phyloP scores from a whole-genome alignment of 2,113 vertebrate species.

The Artemisiospiza belli region DNA sequence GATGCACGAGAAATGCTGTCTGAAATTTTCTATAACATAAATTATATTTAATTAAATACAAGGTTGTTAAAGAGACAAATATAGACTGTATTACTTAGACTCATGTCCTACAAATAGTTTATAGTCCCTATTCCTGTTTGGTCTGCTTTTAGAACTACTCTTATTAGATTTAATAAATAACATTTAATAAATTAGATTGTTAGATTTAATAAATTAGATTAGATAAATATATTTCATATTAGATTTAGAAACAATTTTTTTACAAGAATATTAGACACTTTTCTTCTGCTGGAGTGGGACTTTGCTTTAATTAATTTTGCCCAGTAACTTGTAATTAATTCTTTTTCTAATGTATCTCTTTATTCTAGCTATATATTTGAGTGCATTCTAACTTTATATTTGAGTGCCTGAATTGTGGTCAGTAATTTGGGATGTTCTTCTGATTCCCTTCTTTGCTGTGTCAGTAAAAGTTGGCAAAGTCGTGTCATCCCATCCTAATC shows the following conservation, averaged over 20 bases:
- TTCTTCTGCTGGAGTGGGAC: neutral
- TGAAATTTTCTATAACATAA: neutral
- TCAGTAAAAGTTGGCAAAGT: neutral
- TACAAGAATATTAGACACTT: neutral
- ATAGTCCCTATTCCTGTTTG: neutral
- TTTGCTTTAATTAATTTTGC: neutral
- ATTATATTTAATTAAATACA: neutral
- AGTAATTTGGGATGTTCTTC: neutral
- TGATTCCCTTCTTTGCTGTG: neutral
- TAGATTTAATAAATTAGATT: neutral
- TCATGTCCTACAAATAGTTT: neutral
- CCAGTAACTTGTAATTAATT: neutral
- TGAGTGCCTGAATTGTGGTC: neutral
- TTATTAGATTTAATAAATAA: neutral
- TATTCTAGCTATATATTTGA: neutral
- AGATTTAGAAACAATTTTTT: neutral
- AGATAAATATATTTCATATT: neutral
- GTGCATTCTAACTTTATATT: neutral
- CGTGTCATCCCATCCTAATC: neutral
- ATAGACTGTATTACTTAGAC: neutral
- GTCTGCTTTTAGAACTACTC: neutral
- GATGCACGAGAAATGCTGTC: neutral
- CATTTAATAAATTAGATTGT: neutral
- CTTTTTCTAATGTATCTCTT: neutral
- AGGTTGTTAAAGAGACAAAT: neutral